These are phyloP conservation scores for Pteronotus mesoamericanus DNA, from an alignment of 2,797 vertebrate genomes.

Conservation along the genomic window DNA sequence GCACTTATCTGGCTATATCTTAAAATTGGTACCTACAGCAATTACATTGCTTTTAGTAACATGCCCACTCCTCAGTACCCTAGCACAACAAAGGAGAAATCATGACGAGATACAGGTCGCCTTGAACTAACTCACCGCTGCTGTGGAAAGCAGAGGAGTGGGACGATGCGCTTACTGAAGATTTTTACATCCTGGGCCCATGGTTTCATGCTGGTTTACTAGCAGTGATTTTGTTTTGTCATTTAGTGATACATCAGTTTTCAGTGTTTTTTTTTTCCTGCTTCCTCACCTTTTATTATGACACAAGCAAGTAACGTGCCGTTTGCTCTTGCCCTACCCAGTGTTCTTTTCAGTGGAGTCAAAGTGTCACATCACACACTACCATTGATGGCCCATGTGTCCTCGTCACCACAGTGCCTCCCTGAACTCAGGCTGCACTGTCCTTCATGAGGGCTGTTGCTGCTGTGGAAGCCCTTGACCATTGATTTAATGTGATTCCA, in stretches of 20 bases:
- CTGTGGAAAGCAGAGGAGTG: not conserved
- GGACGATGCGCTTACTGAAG: not conserved
- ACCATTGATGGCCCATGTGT: not conserved
- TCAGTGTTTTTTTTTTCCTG: not conserved
- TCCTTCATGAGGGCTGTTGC: not conserved
- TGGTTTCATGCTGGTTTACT: not conserved
- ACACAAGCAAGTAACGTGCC: not conserved
- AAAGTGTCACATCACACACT: not conserved
- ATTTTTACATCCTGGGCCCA: not conserved
- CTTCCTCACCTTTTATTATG: not conserved
- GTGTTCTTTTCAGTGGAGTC: not conserved
- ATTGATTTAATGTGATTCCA: not conserved
- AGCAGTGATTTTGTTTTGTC: not conserved
- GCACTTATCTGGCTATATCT: not conserved
- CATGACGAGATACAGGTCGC: not conserved
- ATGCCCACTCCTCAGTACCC: not conserved
- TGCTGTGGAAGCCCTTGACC: not conserved
- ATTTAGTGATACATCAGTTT: not conserved
- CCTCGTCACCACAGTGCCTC: not conserved
- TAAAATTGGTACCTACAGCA: not conserved
- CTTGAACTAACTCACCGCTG: not conserved
- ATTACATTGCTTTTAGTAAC: not conserved
- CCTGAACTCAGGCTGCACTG: accelerated
- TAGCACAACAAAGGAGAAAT: not conserved
- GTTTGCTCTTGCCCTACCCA: not conserved